phyloP scores from a whole-genome alignment of 2,797 vertebrate species.

The Megalops cyprinoides region DNA sequence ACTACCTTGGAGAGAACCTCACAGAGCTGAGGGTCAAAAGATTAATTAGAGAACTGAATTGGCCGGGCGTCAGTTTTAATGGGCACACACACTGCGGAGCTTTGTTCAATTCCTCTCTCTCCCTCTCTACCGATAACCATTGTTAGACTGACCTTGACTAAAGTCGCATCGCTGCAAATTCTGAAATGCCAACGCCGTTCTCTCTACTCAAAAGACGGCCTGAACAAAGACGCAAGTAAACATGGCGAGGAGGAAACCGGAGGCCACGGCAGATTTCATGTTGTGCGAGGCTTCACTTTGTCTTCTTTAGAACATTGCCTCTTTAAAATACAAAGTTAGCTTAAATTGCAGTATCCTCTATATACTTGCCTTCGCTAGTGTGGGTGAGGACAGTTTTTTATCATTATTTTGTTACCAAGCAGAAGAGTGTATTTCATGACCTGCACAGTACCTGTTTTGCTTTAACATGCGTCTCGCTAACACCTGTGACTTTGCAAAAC shows the following conservation, averaged over 20 bases:
- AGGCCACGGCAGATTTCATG: no score
- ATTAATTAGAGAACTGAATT: conserved; percentile 13
- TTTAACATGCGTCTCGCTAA: background rate
- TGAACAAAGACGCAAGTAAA: no score
- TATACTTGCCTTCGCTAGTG: no score
- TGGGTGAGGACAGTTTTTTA: no score
- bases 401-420: no score
- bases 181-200: background rate
- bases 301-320: no score
- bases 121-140: background rate
- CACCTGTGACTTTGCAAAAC: background rate
- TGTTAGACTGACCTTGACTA: conserved; percentile 15
- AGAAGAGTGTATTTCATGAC: background rate
- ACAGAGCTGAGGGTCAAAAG: conserved; percentile 1
- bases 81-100: background rate
- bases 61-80: background rate
- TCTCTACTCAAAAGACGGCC: no score
- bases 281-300: no score
- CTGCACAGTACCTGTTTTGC: background rate
- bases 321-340: no score
- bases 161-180: background rate
- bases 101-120: background rate
- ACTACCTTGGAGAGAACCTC: background rate
- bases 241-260: no score
- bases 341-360: no score